Percentiles rank a stretch among this genome's conserved stretches.
Conservation (phyloP, 2,888 invertebrate species). For the Odontothrips loti region DNA sequence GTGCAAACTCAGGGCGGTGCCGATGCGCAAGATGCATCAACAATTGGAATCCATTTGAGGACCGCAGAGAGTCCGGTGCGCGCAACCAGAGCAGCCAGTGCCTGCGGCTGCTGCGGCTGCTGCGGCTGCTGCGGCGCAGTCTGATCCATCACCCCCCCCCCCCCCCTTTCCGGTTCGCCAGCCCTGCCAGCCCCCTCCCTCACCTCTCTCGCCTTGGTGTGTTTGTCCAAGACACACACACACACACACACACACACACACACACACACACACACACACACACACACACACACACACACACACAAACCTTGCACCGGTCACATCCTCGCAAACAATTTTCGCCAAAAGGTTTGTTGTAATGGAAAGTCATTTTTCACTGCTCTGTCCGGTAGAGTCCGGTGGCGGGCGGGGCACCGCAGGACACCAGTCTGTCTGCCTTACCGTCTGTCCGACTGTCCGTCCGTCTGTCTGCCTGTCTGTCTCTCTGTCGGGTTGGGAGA, state of each 20-base stretch:
- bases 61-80: neutral
- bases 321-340: neutral
- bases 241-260: neutral
- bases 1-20: neutral
- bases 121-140: neutral
- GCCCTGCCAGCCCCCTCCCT: neutral
- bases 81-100: no score
- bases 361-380: neutral
- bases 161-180: neutral
- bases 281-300: neutral
- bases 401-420: no score
- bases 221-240: slow-evolving; percentile 5
- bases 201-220: neutral
- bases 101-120: no score
- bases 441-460: no score
- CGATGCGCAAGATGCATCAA: slow-evolving; percentile 26
- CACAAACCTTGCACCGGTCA: neutral
- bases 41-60: slow-evolving; percentile 17
- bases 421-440: no score
- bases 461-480: no score
- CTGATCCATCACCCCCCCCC: neutral
- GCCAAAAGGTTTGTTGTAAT: neutral
- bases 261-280: neutral
- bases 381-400: no score
- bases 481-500: no score